Conservation (phyloP, 2,113 vertebrate species). For the Burhinus oedicnemus region DNA sequence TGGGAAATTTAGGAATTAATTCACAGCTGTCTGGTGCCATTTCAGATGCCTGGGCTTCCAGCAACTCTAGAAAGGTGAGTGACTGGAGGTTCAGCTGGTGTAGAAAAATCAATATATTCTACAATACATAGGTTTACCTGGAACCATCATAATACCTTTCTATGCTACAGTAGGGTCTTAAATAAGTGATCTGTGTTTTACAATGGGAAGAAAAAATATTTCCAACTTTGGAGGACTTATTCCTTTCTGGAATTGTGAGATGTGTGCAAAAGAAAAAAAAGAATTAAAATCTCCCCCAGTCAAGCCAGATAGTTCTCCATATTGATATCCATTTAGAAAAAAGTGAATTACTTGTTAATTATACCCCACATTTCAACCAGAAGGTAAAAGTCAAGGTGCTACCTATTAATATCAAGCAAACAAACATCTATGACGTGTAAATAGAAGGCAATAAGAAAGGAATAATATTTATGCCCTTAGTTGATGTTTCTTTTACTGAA, state of each 20-base stretch:
- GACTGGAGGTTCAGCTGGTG: not conserved
- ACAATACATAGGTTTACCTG: not conserved
- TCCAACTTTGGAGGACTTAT: not conserved
- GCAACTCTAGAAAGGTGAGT: not conserved
- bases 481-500: not conserved
- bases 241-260: not conserved
- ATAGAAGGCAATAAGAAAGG: not conserved
- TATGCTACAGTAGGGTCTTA: not conserved
- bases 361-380: not conserved
- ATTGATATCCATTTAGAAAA: not conserved
- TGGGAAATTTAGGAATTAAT: not conserved
- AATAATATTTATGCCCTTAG: not conserved
- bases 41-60: not conserved
- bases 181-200: not conserved
- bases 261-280: not conserved
- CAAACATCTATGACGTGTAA: not conserved
- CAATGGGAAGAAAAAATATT: not conserved
- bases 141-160: not conserved
- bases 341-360: not conserved
- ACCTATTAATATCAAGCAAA: not conserved
- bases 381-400: not conserved
- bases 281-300: not conserved
- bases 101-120: not conserved
- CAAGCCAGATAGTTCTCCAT: not conserved
- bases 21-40: not conserved